Evolutionary conservation across 2,888 invertebrate genomes (phyloP), one percentile per base, ranked within the genome.

Genomic region (Noctua fimbriata): DNA sequence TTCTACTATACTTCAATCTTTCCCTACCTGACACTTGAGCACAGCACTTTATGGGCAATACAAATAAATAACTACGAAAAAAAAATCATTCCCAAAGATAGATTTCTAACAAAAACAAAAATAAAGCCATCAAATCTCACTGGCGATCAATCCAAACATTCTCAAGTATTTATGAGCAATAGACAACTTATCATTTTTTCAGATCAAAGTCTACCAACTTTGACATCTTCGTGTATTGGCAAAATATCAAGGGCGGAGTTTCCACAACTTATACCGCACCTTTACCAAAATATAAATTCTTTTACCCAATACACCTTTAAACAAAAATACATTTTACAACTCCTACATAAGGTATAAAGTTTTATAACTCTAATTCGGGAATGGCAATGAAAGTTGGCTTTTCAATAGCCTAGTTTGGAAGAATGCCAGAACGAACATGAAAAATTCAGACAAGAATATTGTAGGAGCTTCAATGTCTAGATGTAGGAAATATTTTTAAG

Each of bases 361-460:
- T 47, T 47, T 63, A 55, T 65, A 41, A 16, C 47, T n/a, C n/a
- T n/a, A n/a, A 66, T 72, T 21, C 14, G 16, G n/a, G 58, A 76
- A 67, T 49, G 63, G 49, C 60, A 79, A 69, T 81, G 72, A 24
- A 81, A 72, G 21, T 89, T 87, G 41, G 83, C 80, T 67, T 36
- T 69, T 74, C 76, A 77, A 83, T 74, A 66, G 75, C 75, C 69
- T 69, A 78, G 79, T 81, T 83, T 89, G 89, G 89, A 87, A 73
- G 28, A 69, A 52, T 74, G 88, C 88, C 88, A 88, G 76, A 81
- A 58, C 10, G 77, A 73, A 85, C 76, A 87, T 89, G 77, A 89
- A 89, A 85, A 80, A 85, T 89, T 89, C 83, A 83, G 79, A 67
- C 55, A 16, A 72, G 69, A 82, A 87, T 74, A 75, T 79, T 89